Percentiles rank a stretch among this genome's conserved stretches.
Conservation (phyloP, 1,140 invertebrate species). For the Lordiphosa clarofinis region DNA sequence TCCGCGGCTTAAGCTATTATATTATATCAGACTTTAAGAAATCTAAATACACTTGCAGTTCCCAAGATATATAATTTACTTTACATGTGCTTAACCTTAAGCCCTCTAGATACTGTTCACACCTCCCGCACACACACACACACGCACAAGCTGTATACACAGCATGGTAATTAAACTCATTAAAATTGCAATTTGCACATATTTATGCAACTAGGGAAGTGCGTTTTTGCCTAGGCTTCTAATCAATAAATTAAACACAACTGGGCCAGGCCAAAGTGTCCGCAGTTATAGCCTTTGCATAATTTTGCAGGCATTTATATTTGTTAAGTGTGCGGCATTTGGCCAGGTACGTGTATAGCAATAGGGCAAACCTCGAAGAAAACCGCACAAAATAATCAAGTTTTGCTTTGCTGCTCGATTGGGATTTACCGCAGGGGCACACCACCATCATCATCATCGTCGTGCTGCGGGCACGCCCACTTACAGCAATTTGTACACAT, state of each 20-base stretch:
- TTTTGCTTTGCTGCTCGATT: conserved; percentile 20
- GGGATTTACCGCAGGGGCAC: conserved; percentile 18
- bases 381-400: conserved; percentile 23
- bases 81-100: conserved; percentile 9
- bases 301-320: conserved; percentile 1
- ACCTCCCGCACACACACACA: not conserved
- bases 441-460: conserved; percentile 3
- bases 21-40: no score
- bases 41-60: no score
- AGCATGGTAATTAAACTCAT: conserved; percentile 9
- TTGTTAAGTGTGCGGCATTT: not conserved
- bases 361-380: conserved; percentile 1
- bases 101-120: conserved; percentile 7
- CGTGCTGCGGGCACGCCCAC: not conserved
- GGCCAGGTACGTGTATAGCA: not conserved
- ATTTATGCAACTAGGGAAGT: not conserved
- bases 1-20: no score
- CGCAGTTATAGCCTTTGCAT: conserved; percentile 4
- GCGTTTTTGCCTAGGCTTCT: conserved; percentile 1
- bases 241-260: conserved; percentile 8
- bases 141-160: conserved; percentile 2
- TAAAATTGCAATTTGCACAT: conserved; percentile 5
- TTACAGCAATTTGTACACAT: conserved; percentile 15
- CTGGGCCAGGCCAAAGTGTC: not conserved
- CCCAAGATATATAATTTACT: not conserved